Percentiles rank a stretch among this genome's conserved stretches.
Evolutionary conservation across 2,888 invertebrate genomes (phyloP).

Genomic region (Julus scanicus): DNA sequence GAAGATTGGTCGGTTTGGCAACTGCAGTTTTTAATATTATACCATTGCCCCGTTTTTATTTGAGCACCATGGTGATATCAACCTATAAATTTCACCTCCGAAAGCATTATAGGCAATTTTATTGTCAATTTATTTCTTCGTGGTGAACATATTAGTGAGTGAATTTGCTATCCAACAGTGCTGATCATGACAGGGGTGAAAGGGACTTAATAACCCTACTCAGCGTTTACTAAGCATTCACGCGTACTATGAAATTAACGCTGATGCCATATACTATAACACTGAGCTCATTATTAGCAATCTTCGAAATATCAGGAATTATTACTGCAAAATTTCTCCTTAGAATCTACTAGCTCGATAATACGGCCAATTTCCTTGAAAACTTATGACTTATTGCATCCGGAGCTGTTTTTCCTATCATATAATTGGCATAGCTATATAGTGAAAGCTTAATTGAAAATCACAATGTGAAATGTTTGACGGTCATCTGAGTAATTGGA

Average conservation of each 20-base stretch:
- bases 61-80: conserved; percentile 7
- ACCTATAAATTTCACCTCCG: conserved; percentile 23
- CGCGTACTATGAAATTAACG: too few species aligned
- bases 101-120: not conserved
- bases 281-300: not conserved
- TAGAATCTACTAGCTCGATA: not conserved
- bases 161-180: not conserved
- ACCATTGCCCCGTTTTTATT: not conserved
- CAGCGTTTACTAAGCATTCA: not conserved
- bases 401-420: not conserved
- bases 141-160: not conserved
- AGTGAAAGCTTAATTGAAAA: not conserved
- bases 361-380: not conserved
- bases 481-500: conserved; percentile 13
- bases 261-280: not conserved
- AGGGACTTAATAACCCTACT: not conserved
- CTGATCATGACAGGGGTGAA: not conserved
- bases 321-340: not conserved
- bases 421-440: not conserved
- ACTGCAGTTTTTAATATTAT: not conserved
- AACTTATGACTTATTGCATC: conserved; percentile 7
- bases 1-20: not conserved
- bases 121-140: conserved; percentile 24
- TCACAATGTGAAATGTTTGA: not conserved
- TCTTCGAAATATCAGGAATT: not conserved